phyloP scores from a whole-genome alignment of 2,113 vertebrate species.

The Baryphthengus martii region DNA sequence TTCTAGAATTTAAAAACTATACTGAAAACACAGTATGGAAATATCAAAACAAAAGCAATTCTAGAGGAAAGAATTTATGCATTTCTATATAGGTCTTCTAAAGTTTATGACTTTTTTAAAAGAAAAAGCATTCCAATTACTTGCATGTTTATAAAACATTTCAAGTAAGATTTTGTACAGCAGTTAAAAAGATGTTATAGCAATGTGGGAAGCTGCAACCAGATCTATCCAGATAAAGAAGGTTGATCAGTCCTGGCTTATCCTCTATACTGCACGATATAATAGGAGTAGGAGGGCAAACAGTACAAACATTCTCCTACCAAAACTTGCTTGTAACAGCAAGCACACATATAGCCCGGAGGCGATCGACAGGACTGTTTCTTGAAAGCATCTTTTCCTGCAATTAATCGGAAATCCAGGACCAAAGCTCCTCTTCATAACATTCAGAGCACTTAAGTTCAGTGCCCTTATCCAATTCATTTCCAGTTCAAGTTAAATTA shows the following conservation, averaged over 20 bases:
- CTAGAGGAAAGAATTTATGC: background rate
- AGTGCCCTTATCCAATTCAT: background rate
- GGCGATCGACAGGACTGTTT: background rate
- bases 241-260: background rate
- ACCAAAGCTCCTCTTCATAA: background rate
- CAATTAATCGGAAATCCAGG: background rate
- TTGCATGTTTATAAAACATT: background rate
- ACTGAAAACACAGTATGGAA: background rate
- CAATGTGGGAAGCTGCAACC: background rate
- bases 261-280: background rate
- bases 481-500: conserved; percentile 24
- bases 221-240: background rate
- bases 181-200: background rate
- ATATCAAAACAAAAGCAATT: background rate
- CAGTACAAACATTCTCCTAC: background rate
- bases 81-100: background rate
- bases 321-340: background rate
- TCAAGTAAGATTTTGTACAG: background rate
- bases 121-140: background rate
- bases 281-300: background rate
- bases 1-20: background rate
- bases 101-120: background rate
- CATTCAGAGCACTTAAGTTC: background rate
- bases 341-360: background rate
- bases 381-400: background rate